Conservation (phyloP, 35 echinoderm and acorn worm genomes). For the Ptychodera flava region DNA sequence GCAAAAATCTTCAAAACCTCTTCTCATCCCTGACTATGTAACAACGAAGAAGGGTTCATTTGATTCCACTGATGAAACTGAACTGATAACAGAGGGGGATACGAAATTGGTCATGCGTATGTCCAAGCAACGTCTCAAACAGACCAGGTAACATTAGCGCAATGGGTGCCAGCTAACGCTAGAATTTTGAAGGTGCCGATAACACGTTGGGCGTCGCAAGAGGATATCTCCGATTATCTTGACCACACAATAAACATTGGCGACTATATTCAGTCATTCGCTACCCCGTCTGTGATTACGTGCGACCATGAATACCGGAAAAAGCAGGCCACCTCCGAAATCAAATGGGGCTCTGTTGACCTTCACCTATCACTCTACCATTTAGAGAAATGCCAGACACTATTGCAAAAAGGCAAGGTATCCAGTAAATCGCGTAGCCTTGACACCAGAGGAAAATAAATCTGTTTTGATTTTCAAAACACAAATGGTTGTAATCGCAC, state of each 20-base stretch:
- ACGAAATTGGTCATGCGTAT: neutral
- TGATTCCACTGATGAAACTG: neutral
- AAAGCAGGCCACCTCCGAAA: neutral
- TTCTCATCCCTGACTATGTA: neutral
- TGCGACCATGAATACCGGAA: neutral
- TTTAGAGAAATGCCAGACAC: neutral
- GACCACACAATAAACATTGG: neutral
- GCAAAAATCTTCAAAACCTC: neutral
- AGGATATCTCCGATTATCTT: neutral
- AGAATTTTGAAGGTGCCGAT: neutral
- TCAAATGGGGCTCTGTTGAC: neutral
- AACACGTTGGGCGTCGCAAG: neutral
- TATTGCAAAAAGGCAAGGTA: neutral
- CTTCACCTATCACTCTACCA: neutral
- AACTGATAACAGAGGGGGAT: neutral
- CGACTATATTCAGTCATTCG: neutral
- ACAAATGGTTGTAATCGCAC: neutral
- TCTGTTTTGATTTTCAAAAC: neutral
- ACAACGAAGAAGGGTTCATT: neutral
- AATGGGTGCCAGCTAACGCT: neutral
- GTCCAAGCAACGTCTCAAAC: neutral
- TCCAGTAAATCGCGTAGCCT: neutral
- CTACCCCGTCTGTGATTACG: neutral
- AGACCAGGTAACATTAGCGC: neutral
- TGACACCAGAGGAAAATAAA: neutral